A percentile compares a stretch with the other conserved stretches of the same genome.
These are phyloP conservation scores for Felis catus DNA, from an alignment of 2,113 vertebrate genomes.

Conservation along the genomic window F.catus_Fca126_mat1.0 CM031425.1:35305001-35305500, in stretches of 20 bases:
- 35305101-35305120: not conserved
- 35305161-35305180: not conserved
- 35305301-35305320: not conserved
- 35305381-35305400: not conserved
- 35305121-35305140: not conserved
- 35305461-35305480: not conserved
- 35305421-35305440: not conserved
- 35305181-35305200: not conserved
- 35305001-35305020: not conserved
- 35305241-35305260: conserved; percentile 17
- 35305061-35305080: not conserved
- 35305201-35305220: not conserved
- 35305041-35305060: not conserved
- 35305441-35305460: not conserved
- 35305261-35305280: conserved; percentile 21
- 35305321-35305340: not conserved
- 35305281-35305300: not conserved
- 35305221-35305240: not conserved
- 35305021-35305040: not conserved
- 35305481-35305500: not conserved
- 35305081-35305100: not conserved
- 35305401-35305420: not conserved
- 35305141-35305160: not conserved
- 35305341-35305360: not conserved
- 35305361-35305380: not conserved